phyloP scores from a whole-genome alignment of 2,797 vertebrate genomes.

The Monodelphis domestica region DNA sequence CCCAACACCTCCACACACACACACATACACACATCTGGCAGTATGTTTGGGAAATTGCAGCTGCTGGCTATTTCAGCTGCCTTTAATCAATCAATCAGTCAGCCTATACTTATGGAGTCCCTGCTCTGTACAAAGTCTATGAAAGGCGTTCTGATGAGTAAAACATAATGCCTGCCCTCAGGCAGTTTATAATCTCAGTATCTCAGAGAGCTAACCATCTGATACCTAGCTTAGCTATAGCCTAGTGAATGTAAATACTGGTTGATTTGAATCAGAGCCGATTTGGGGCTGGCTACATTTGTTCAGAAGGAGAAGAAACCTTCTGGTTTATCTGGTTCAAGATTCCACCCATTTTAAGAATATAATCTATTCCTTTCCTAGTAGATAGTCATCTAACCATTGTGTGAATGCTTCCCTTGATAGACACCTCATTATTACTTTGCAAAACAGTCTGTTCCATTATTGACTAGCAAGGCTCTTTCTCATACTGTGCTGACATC shows the following conservation, averaged over 20 bases:
- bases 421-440: not conserved
- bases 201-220: not conserved
- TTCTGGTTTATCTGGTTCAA: not conserved
- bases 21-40: too few relatives aligned
- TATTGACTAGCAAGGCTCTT: not conserved
- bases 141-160: not conserved
- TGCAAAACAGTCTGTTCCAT: not conserved
- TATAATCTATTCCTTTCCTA: not conserved
- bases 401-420: not conserved
- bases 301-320: not conserved
- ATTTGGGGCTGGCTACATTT: too few relatives aligned
- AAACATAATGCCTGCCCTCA: not conserved
- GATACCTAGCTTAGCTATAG: not conserved
- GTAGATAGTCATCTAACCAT: not conserved
- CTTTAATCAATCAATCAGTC: conserved; percentile 2
- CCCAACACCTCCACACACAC: too few relatives aligned
- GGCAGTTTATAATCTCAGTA: not conserved
- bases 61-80: not conserved
- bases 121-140: not conserved
- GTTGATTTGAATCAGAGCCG: not conserved
- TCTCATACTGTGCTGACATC: not conserved
- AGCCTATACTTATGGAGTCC: not conserved
- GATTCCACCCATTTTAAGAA: not conserved
- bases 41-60: conserved; percentile 43
- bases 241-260: not conserved